Conservation (phyloP, 2,113 vertebrate species). For the Gulo gulo region DNA sequence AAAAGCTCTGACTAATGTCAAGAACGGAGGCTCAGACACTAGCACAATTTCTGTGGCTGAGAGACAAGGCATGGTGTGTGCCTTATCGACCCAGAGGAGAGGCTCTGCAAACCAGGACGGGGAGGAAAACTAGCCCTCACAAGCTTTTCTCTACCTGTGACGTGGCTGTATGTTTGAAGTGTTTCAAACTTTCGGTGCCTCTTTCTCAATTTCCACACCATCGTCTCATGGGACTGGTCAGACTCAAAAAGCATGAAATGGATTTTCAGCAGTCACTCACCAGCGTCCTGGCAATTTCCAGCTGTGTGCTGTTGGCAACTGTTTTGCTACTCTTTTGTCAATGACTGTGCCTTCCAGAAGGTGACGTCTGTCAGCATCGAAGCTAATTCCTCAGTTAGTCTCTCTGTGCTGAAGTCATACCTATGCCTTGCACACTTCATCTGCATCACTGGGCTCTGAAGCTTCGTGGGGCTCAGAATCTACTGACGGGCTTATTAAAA, state of each 20-base stretch:
- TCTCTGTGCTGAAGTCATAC: not conserved
- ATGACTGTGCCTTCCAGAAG: not conserved
- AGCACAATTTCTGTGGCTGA: not conserved
- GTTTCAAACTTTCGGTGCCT: constrained; percentile 21
- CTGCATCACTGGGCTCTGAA: not conserved
- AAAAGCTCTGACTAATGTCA: not conserved
- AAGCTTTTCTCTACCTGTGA: not conserved
- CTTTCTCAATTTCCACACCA: not conserved
- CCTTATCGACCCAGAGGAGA: not conserved
- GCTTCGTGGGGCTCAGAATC: not conserved
- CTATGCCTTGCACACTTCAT: not conserved
- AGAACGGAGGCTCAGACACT: not conserved
- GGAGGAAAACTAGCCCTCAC: not conserved
- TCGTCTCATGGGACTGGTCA: constrained; percentile 50
- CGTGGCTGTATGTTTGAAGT: constrained; percentile 3
- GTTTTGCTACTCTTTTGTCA: not conserved
- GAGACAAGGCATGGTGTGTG: not conserved
- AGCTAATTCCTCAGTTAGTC: not conserved
- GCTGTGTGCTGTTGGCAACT: not conserved
- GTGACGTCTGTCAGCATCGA: not conserved
- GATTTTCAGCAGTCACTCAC: constrained; percentile 55
- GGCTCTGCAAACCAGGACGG: not conserved
- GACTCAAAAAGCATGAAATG: constrained; percentile 62
- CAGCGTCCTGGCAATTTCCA: not conserved
- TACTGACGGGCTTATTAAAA: not conserved